Evolutionary conservation across 2,113 vertebrate genomes (phyloP).

Genomic region (Trinectes maculatus): DNA sequence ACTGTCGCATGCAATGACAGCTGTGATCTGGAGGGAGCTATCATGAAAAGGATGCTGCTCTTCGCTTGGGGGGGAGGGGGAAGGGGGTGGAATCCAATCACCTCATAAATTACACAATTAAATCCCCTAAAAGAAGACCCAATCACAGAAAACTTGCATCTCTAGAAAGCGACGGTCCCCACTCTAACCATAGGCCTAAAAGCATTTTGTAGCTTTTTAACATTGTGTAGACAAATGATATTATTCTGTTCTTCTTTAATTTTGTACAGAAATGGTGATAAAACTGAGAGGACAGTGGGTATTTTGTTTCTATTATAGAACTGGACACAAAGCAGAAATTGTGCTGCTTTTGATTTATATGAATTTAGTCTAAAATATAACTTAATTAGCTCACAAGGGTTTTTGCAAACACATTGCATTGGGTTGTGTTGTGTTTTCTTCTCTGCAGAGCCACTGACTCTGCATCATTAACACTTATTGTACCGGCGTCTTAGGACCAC

Average conservation of each 20-base stretch:
- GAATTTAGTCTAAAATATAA: slow-evolving; percentile 53
- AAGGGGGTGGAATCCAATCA: slow-evolving; percentile 48
- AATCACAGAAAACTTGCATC: slow-evolving; percentile 33
- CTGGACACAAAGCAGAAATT: slow-evolving; percentile 10
- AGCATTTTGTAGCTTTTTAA: slow-evolving; percentile 22
- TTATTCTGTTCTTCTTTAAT: background rate
- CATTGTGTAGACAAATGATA: background rate
- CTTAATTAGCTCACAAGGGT: slow-evolving; percentile 61
- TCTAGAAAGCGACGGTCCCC: slow-evolving; percentile 18
- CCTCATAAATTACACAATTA: slow-evolving; percentile 38
- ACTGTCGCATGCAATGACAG: slow-evolving; percentile 64
- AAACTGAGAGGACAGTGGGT: background rate
- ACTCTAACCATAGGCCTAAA: background rate
- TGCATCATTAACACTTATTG: slow-evolving; percentile 67
- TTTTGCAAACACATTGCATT: slow-evolving; percentile 35
- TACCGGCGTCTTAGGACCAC: slow-evolving; percentile 51
- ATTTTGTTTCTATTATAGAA: slow-evolving; percentile 19
- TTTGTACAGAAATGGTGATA: background rate
- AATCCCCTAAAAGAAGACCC: slow-evolving; percentile 16
- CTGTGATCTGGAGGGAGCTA: slow-evolving; percentile 35
- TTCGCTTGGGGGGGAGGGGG: slow-evolving; percentile 55
- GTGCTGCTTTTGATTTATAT: slow-evolving; percentile 52
- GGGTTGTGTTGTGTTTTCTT: slow-evolving; percentile 19
- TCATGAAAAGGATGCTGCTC: slow-evolving; percentile 35
- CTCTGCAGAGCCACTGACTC: slow-evolving; percentile 41